These are phyloP conservation scores for Albula glossodonta DNA, from an alignment of 2,113 vertebrate species.

Conservation along the genomic window DNA sequence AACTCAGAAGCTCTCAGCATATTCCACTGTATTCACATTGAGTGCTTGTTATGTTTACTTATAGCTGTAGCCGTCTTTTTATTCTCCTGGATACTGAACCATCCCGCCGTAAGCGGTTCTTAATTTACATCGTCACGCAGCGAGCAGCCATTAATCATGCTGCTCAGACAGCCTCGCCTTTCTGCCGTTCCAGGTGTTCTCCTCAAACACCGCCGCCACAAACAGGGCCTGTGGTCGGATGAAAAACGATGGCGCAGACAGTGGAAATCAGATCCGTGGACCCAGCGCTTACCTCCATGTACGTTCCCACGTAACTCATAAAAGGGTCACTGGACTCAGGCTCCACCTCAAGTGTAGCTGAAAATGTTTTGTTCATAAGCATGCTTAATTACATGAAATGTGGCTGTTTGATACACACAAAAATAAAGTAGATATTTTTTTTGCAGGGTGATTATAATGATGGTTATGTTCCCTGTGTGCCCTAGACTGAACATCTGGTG, in stretches of 20 bases:
- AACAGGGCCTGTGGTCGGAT: constrained; percentile 39
- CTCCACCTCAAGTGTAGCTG: too few relatives aligned
- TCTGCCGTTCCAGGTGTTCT: constrained; percentile 60
- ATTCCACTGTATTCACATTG: not conserved
- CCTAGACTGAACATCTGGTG: too few relatives aligned
- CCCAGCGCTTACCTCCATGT: constrained; percentile 36
- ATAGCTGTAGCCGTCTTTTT: not conserved
- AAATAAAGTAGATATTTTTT: too few relatives aligned
- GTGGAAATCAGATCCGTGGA: constrained; percentile 52
- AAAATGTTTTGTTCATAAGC: not conserved
- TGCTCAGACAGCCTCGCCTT: constrained; percentile 49
- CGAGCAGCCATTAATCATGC: constrained; percentile 57
- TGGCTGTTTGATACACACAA: too few relatives aligned
- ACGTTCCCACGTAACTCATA: constrained; percentile 52
- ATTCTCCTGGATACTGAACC: constrained; percentile 8
- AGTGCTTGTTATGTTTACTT: not conserved
- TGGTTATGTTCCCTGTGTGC: too few relatives aligned
- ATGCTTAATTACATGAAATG: not conserved
- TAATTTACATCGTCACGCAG: constrained; percentile 49
- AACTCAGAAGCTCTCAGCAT: not conserved
- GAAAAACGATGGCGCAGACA: constrained; percentile 60
- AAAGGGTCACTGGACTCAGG: too few relatives aligned
- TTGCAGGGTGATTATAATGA: too few relatives aligned
- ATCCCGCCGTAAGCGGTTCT: not conserved
- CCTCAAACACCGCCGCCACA: constrained; percentile 38